Evolutionary conservation across 2,113 vertebrate genomes (phyloP), one percentile per base, ranked within the genome.

Genomic region (Indicator indicator): DNA sequence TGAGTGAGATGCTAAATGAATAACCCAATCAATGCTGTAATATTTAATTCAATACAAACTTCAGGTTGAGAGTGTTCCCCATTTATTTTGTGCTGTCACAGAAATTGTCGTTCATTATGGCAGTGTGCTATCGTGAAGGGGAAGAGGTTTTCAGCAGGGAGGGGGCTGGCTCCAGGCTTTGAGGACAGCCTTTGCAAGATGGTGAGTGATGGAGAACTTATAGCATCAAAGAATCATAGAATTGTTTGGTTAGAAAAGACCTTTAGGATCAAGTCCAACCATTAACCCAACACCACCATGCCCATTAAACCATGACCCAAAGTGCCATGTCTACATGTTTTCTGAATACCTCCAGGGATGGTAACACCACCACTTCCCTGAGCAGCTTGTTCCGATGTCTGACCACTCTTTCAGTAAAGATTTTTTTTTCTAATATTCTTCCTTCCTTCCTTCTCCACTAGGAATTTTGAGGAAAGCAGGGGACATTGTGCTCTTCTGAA

Each of bases 1-100:
- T 97, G 95, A 97, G 95, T 96, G 87, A 94, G 95, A 97, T 97
- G 96, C 96, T 97, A 96, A 96, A 97, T 96, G 94, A 97, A 96
- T 95, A 96, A 96, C 94, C 95, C 94, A 96, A 97, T 97, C 97
- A 97, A 97, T 97, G 94, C 88, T 91, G 95, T 96, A 96, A 97
- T 97, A 96, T 96, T 97, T 96, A 97, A 97, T 97, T 96, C 90
- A 95, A 97, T 95, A 95, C 95, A 94, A 94, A 94, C 91, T 95
- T 94, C 93, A 95, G 91, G 94, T 83, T 73, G 91, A 82, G 95
- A 95, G 89, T 92, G 86, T 74, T 95, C 83, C 80, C 93, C 92
- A 94, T 97, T 95, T 90, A 96, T 96, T 97, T 95, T 94, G 73
- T 50, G 72, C 93, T 97, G 94, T 89, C 96, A 95, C 52, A 10